These are phyloP conservation scores for Amphipoea lucens DNA, from an alignment of 2,888 invertebrate genomes.

Conservation along the genomic window DNA sequence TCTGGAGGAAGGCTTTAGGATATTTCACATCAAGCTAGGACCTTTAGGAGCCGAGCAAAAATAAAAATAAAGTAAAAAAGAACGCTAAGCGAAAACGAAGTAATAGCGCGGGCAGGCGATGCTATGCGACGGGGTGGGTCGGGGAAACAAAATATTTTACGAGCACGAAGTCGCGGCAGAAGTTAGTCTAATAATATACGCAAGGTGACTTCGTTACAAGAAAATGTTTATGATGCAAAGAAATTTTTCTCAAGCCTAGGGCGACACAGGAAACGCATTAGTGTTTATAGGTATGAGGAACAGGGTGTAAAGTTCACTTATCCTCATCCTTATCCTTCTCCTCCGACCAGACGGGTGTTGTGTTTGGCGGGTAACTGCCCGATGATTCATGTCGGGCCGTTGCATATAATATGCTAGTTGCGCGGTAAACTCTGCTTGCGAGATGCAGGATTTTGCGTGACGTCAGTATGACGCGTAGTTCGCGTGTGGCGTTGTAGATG, in stretches of 20 bases:
- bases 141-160: neutral
- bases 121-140: neutral
- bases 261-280: neutral
- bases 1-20: neutral
- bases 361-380: no score
- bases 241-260: neutral
- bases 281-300: no score
- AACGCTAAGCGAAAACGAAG: neutral
- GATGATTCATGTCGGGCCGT: no score
- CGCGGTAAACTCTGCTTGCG: no score
- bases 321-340: no score
- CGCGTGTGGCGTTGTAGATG: no score
- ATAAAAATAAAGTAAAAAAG: neutral
- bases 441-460: no score
- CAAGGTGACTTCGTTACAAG: constrained; percentile 32
- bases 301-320: no score
- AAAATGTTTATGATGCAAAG: constrained; percentile 27
- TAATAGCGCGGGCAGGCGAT: neutral
- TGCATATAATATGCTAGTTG: no score
- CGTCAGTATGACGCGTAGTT: no score
- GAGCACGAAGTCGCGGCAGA: neutral
- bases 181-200: constrained; percentile 5
- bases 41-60: neutral
- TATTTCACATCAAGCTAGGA: neutral
- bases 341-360: no score